Base-by-base conservation (phyloP, 2,888 invertebrate species). In the Emmelina monodactyla region DNA sequence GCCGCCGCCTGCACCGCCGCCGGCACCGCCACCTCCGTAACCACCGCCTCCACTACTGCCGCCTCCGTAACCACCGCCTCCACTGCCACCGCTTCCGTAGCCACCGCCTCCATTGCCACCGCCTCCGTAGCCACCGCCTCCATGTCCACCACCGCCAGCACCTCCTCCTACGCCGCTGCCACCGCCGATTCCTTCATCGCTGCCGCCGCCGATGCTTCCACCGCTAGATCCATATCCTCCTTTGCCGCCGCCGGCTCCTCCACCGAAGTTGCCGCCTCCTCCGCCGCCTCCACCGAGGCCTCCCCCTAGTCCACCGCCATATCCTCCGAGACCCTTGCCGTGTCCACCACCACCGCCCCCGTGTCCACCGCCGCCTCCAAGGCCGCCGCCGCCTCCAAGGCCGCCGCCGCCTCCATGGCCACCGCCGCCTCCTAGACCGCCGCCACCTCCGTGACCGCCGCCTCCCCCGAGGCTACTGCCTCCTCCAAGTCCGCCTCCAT, bases 151-250 rank as follows among this genome's bases (percentile, higher is more conserved):
- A 2, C 40, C 43, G 6, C 41, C 36, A 7, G 42, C 41, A 6
- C 42, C 39, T 39, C 46, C 32, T 10, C 46, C 46, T n/a, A 37
- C 41, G 2, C 43, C 41, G 2, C 41, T 37, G 5, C 41, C 33
- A 38, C 56, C 49, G 4, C 53, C 45, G 22, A 49, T 53, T 31
- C 50, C 39, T 1, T 53, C 49, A 6, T 51, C 46, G 6, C 37
- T 28, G 7, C 46, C 53, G 0, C 47, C 46, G 1, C 48, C 47
- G 19, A 9, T 11, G 4, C n/a, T 11, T n/a, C 25, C n/a, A n/a
- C 25, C 25, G 11, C n/a, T n/a, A 3, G 14, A 11, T n/a, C 40
- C 40, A n/a, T 48, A 47, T 9, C 52, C 50, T n/a, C 50, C 43
- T 10, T 42, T 39, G 2, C 47, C 43, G 2, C 44, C 43, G 2